Conservation (phyloP, 2,888 invertebrate genomes). For the Scelioninae gen. 1 region DNA sequence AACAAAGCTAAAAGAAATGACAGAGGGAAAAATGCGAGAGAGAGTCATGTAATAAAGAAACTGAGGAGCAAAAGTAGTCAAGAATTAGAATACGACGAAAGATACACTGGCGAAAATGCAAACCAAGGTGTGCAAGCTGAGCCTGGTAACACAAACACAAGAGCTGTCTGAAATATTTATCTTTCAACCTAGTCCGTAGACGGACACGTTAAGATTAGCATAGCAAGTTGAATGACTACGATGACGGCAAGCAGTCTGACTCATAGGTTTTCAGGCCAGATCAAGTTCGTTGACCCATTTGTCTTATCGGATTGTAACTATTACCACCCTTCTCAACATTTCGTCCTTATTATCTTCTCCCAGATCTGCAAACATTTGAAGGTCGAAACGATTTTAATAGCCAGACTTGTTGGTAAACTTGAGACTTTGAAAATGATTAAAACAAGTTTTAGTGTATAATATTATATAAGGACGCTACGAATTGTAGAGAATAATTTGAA, state of each 20-base stretch:
- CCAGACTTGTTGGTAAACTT: too few relatives aligned
- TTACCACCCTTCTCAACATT: conserved; percentile 38
- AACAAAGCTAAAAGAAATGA: conserved; percentile 35
- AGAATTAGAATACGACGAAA: conserved; percentile 45
- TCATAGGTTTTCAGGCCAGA: conserved; percentile 66
- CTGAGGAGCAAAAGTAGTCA: conserved; percentile 47
- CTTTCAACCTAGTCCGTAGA: conserved; percentile 47
- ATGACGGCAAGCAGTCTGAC: conserved; percentile 58
- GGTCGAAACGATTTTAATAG: too few relatives aligned
- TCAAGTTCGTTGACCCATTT: conserved; percentile 73
- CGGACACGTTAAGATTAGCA: conserved; percentile 65
- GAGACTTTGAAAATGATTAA: too few relatives aligned
- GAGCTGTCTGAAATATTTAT: conserved; percentile 68
- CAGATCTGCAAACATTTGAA: too few relatives aligned
- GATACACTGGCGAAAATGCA: conserved; percentile 38
- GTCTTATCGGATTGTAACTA: conserved; percentile 42
- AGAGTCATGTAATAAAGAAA: conserved; percentile 49
- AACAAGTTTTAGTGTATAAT: too few relatives aligned
- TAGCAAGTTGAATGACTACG: conserved; percentile 62
- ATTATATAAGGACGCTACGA: too few relatives aligned
- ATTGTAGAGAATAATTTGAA: too few relatives aligned
- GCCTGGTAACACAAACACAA: neutral
- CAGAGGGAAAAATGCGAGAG: conserved; percentile 1
- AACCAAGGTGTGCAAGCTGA: conserved; percentile 42
- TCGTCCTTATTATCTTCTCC: too few relatives aligned